Evolutionary conservation across 2,113 vertebrate genomes (phyloP).

Genomic region (Calidris pugnax): DNA sequence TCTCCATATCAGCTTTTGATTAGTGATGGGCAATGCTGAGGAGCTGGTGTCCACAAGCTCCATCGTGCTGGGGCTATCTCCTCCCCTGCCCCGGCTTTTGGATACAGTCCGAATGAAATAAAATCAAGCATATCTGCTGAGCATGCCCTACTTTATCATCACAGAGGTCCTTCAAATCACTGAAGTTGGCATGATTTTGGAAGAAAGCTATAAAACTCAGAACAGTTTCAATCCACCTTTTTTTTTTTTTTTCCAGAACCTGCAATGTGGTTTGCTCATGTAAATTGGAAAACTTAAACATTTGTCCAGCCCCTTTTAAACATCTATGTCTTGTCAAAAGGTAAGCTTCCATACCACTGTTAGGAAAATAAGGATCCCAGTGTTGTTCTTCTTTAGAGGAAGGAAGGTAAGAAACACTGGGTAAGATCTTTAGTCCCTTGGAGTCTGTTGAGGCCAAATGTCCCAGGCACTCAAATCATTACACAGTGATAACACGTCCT

Average conservation of each 20-base stretch:
- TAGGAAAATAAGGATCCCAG: background rate
- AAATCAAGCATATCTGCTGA: background rate
- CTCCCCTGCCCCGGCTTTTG: no score
- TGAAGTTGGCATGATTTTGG: background rate
- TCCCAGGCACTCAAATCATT: background rate
- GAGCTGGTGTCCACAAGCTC: background rate
- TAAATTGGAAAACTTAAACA: background rate
- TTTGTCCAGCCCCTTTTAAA: background rate
- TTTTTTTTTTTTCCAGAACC: background rate
- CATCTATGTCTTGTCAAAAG: background rate
- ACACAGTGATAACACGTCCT: background rate
- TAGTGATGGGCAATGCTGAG: fast-evolving
- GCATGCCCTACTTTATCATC: background rate
- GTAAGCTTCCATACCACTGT: background rate
- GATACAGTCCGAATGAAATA: background rate
- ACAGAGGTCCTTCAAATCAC: background rate
- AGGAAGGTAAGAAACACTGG: background rate
- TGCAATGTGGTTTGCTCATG: fast-evolving
- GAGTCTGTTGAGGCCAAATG: background rate
- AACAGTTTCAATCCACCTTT: background rate
- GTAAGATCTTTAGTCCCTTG: background rate
- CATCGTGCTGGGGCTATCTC: background rate
- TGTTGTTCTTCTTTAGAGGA: background rate
- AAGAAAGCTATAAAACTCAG: background rate
- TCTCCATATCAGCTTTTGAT: background rate